These are phyloP conservation scores for Whitmania pigra DNA, from an alignment of 1,140 invertebrate genomes.

Conservation along the genomic window DNA sequence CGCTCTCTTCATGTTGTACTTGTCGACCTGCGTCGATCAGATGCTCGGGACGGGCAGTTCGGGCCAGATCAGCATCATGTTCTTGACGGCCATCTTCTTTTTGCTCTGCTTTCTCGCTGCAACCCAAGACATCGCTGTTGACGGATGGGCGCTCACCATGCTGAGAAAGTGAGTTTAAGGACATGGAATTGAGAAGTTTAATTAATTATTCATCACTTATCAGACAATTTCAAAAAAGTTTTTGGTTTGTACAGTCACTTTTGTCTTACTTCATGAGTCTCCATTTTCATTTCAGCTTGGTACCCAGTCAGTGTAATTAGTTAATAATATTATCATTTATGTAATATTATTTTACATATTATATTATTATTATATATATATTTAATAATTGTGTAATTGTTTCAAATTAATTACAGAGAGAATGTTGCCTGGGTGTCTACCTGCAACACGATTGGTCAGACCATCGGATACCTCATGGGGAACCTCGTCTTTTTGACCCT, in stretches of 20 bases:
- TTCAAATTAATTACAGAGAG: slow-evolving; percentile 46
- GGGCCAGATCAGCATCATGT: slow-evolving; percentile 54
- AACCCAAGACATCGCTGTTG: slow-evolving; percentile 97
- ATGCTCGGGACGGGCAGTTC: slow-evolving; percentile 50
- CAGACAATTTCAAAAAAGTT: no score
- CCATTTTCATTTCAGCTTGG: no score
- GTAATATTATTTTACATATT: no score
- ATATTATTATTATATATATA: no score
- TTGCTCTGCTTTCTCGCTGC: slow-evolving; percentile 86
- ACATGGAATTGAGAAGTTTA: no score
- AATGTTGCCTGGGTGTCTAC: slow-evolving; percentile 99
- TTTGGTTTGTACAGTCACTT: no score
- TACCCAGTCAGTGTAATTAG: no score
- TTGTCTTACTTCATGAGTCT: no score
- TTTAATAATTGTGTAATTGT: no score
- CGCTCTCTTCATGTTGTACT: slow-evolving; percentile 63
- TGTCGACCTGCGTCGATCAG: slow-evolving; percentile 61
- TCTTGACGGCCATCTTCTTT: slow-evolving; percentile 77
- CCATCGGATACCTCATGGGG: slow-evolving; percentile 85
- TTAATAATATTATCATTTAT: no score
- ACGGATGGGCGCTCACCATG: slow-evolving; percentile 99
- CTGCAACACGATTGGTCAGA: slow-evolving; percentile 96
- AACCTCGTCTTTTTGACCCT: slow-evolving; percentile 92
- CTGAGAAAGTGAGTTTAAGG: slow-evolving; percentile 58
- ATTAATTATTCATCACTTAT: no score